Evolutionary conservation across 2,797 vertebrate species (phyloP).

Genomic region (Leuciscus waleckii): DNA sequence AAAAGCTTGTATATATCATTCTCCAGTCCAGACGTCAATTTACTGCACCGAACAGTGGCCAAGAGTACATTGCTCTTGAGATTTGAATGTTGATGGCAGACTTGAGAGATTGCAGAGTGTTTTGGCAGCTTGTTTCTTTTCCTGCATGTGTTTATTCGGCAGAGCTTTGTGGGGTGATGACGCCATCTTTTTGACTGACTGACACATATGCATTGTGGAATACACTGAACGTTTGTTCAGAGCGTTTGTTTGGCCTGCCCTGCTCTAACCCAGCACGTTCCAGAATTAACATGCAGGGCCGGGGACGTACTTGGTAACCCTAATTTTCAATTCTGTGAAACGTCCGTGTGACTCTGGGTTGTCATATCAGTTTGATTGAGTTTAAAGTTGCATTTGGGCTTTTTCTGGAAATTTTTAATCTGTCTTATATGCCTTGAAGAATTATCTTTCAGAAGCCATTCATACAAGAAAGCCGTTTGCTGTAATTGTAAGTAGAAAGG

Average conservation of each 20-base stretch:
- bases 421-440: conserved; percentile 13
- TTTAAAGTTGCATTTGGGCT: neutral
- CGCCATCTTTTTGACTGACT: conserved; percentile 51
- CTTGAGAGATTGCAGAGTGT: conserved; percentile 16
- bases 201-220: conserved; percentile 62
- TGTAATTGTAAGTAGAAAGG: conserved; percentile 25
- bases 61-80: neutral
- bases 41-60: neutral
- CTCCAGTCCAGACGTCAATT: neutral
- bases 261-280: conserved; percentile 66
- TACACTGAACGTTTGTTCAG: conserved; percentile 37
- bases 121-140: neutral
- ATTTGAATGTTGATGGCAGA: neutral
- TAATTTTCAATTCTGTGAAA: neutral
- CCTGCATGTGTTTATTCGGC: conserved; percentile 57
- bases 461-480: conserved; percentile 20
- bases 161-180: conserved; percentile 40
- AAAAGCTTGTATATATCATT: conserved; percentile 16
- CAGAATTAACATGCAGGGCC: conserved; percentile 74
- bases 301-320: conserved; percentile 61
- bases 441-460: conserved; percentile 54
- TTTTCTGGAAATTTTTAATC: neutral
- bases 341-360: neutral
- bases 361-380: no score
- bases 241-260: conserved; percentile 30